Percentiles rank a stretch among this genome's conserved stretches.
Evolutionary conservation across 2,113 vertebrate species (phyloP).

Genomic region (Pseudorasbora parva): DNA sequence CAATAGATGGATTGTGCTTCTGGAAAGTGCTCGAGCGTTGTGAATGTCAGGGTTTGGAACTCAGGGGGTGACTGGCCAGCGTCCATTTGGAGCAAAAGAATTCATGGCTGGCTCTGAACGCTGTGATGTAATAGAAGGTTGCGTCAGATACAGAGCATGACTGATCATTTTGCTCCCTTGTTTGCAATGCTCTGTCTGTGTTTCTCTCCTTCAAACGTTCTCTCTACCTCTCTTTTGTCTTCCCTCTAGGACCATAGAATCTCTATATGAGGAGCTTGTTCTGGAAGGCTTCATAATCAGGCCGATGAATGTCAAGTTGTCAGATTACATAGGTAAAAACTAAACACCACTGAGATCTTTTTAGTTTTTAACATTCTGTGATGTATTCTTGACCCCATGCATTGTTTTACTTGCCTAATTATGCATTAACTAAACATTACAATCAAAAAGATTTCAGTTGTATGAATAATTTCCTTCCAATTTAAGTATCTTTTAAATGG

Average conservation of each 20-base stretch:
- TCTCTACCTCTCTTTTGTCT: not conserved
- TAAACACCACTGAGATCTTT: not conserved
- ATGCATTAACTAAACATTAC: not conserved
- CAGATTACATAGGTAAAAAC: conserved; percentile 79
- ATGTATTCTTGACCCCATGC: no score
- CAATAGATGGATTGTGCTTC: not conserved
- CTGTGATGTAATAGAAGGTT: conserved; percentile 28
- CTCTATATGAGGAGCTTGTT: conserved; percentile 82
- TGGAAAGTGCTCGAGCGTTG: not conserved
- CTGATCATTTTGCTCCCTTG: not conserved
- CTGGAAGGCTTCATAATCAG: conserved; percentile 78
- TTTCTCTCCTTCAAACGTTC: conserved; percentile 1
- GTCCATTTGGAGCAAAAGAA: not conserved
- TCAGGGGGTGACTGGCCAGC: not conserved
- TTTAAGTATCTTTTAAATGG: not conserved
- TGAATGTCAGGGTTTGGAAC: not conserved
- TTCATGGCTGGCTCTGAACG: not conserved
- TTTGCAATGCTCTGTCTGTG: conserved; percentile 6
- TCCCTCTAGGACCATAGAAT: conserved; percentile 78
- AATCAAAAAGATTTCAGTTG: not conserved
- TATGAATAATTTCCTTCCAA: not conserved
- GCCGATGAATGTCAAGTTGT: conserved; percentile 75
- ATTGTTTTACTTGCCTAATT: no score
- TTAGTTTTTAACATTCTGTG: no score
- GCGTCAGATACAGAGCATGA: conserved; percentile 26